Base-by-base conservation (phyloP, 2,113 vertebrate species). In the Pardalotus punctatus region DNA sequence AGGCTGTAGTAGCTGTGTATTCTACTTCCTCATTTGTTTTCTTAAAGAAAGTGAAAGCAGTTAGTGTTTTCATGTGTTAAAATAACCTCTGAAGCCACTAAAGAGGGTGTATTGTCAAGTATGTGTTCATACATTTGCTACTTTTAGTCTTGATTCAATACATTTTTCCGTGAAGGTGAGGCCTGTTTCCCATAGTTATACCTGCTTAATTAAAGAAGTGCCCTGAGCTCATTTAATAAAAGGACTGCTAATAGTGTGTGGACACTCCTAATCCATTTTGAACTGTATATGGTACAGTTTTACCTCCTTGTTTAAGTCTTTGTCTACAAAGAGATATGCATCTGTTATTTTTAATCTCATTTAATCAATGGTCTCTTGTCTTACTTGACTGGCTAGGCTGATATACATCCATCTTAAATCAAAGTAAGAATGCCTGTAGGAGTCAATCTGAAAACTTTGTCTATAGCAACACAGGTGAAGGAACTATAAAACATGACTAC, bases 31-130 rank as follows among this genome's bases (percentile, higher is more conserved):
- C 35, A 1, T 91, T 90, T 89, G 17, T 79, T 94, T 89, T 77
- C 50, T 42, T 80, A 61, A 72, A 74, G 93, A 95, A 94, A 91
- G 88, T 87, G 95, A 95, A 96, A 94, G 78, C 25, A 47, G n/a
- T 89, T 79, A 23, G 27, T 66, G 31, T 91, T 73, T 80, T n/a
- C 70, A 54, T 47, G 50, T 20, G 58, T 83, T 31, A 50, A 72
- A 96, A 88, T 73, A 81, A 36, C 15, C 42, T 62, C 27, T 17
- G 21, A 73, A 72, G 42, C 40, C 2, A 4, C 45, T 58, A 14
- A 76, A 82, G 47, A 50, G 66, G 31, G 35, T 43, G 31, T 69
- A 4, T 67, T 64, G 25, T 35, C n/a, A 50, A 35, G 12, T 57
- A 11, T 20, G 20, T 65, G 14, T 70, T 80, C 23, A 21, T 80